Evolutionary conservation across 1,140 invertebrate species (phyloP).

Genomic region (Tetramorium parvispinum): DNA sequence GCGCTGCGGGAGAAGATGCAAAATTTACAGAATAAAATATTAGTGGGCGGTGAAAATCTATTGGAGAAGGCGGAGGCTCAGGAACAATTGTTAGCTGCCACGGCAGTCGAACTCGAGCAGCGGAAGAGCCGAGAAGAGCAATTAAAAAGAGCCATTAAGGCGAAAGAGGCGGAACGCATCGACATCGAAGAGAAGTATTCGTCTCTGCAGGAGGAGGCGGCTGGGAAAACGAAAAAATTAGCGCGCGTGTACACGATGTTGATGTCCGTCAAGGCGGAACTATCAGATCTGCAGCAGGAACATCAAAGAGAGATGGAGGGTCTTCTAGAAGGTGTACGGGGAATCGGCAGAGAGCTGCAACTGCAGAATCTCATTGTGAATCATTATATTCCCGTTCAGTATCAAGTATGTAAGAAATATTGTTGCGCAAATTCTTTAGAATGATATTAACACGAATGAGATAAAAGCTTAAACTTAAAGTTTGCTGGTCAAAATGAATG

Average conservation of each 20-base stretch:
- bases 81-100: slow-evolving; percentile 95
- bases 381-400: slow-evolving; percentile 96
- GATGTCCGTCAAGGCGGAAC: slow-evolving; percentile 93
- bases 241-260: slow-evolving; percentile 94
- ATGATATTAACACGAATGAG: background rate
- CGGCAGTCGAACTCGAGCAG: slow-evolving; percentile 95
- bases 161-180: slow-evolving; percentile 96
- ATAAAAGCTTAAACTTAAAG: background rate
- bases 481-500: background rate
- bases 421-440: background rate
- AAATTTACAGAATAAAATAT: slow-evolving; percentile 97
- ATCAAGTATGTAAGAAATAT: slow-evolving; percentile 87
- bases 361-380: slow-evolving; percentile 94
- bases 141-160: slow-evolving; percentile 92
- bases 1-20: slow-evolving; percentile 94
- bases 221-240: slow-evolving; percentile 96
- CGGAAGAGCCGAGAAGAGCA: slow-evolving; percentile 93
- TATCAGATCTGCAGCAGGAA: slow-evolving; percentile 96
- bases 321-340: slow-evolving; percentile 95
- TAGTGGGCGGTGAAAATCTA: slow-evolving; percentile 99
- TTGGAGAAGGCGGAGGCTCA: slow-evolving; percentile 98
- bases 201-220: slow-evolving; percentile 96
- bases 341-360: slow-evolving; percentile 95
- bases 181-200: slow-evolving; percentile 99
- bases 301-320: slow-evolving; percentile 98